phyloP scores from a whole-genome alignment of 2,797 vertebrate genomes.

The Scyliorhinus canicula region DNA sequence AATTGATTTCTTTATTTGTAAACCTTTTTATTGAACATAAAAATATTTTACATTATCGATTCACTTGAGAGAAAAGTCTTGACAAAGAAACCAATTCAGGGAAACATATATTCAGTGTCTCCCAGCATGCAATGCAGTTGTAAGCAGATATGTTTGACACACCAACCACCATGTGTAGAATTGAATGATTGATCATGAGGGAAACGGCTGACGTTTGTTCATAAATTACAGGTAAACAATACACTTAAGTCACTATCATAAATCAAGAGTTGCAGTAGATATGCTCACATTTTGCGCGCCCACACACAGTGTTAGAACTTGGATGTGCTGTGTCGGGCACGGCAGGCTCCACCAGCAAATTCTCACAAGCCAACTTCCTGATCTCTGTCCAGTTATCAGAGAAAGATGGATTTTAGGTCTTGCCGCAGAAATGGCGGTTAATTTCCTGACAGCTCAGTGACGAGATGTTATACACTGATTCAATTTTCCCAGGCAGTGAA shows the following conservation, averaged over 20 bases:
- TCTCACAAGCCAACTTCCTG: background rate
- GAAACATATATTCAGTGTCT: background rate
- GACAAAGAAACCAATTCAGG: background rate
- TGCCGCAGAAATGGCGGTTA: background rate
- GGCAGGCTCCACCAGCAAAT: background rate
- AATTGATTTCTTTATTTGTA: constrained; percentile 15
- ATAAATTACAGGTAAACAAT: constrained; percentile 17
- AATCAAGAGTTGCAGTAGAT: background rate
- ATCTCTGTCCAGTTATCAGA: background rate
- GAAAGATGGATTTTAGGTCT: background rate
- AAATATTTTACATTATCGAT: constrained; percentile 11
- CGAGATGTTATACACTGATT: background rate
- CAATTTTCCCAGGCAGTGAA: background rate
- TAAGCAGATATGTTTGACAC: background rate
- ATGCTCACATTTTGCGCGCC: background rate
- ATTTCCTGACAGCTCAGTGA: background rate
- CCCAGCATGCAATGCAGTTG: constrained; percentile 12
- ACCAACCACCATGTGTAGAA: background rate
- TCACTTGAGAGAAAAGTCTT: background rate
- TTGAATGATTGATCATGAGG: background rate
- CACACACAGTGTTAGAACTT: background rate
- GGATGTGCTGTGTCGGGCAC: background rate
- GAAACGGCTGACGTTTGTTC: background rate
- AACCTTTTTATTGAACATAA: constrained; percentile 18
- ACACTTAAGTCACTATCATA: background rate